These are phyloP conservation scores for Callyntrura sp. DNA, from an alignment of 2,888 invertebrate genomes.

Conservation along the genomic window DNA sequence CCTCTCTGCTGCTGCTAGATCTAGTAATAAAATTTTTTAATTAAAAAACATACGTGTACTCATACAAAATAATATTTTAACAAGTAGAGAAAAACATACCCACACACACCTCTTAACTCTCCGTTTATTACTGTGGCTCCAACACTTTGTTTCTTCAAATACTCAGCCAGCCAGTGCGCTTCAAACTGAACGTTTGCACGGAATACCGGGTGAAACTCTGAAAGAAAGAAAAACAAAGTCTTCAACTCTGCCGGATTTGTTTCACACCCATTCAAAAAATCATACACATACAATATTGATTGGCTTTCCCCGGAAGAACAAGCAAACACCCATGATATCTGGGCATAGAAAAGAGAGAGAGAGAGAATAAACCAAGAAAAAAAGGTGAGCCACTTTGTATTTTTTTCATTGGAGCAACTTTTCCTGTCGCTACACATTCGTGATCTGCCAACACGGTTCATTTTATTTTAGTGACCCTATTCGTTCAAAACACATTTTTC, in stretches of 20 bases:
- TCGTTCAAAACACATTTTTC: neutral
- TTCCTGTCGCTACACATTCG: no score
- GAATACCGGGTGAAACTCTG: neutral
- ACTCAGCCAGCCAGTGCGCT: constrained; percentile 72
- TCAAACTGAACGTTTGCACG: neutral
- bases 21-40: neutral
- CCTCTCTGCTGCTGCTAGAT: no score
- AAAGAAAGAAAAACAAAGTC: neutral
- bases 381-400: no score
- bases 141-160: constrained; percentile 49
- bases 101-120: neutral
- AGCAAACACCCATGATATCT: no score
- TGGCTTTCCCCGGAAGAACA: no score
- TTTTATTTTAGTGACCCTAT: neutral
- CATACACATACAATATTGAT: no score
- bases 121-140: neutral
- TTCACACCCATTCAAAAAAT: neutral
- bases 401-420: no score
- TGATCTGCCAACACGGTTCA: no score
- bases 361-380: no score
- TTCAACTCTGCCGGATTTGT: neutral
- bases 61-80: neutral
- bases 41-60: neutral
- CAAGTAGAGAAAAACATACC: neutral
- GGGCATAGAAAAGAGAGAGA: no score